Evolutionary conservation across 2,113 vertebrate genomes (phyloP), one percentile per base, ranked within the genome.

Genomic region (Corvus hawaiiensis): DNA sequence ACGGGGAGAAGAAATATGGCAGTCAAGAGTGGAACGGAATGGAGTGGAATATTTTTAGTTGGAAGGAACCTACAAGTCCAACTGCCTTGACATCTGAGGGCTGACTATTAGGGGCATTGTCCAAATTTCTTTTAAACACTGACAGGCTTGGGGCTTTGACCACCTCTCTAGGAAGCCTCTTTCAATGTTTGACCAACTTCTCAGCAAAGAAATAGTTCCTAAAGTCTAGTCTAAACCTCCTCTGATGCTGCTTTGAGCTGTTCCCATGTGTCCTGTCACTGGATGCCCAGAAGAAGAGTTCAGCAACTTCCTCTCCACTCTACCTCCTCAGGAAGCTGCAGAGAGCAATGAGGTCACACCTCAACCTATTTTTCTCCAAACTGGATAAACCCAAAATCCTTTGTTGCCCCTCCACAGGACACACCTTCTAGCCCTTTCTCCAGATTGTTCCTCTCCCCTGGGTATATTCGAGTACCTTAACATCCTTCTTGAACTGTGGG

Each of bases 331-430:
- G 55, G 32, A 63, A 86, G 23, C 15, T 69, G 20, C 7, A 62
- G 59, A 21, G 14, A 78, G 14, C 58, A 52, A 13, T 43, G 41
- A 66, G 24, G 26, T 48, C 16, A 14, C 14, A 21, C 17, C 10
- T 72, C 59, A 52, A 14, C 37, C 33, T 62, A 7, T 26, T 62
- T 77, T 52, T 58, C 46, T 56, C 48, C 64, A 27, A 11, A 56
- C 17, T 16, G 32, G 43, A 62, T 3, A 35, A 67, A 13, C 33
- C 14, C 26, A 30, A 62, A 72, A 27, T 27, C 64, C 52, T 66
- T 10, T 55, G 27, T 35, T 0, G 0, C 6, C 35, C 33, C 21
- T 28, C 23, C 24, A 27, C 1, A n/a, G 23, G 23, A n/a, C 32
- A 20, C 41, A 1, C 10, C 24, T 77, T 51, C 52, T 28, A 46